Evolutionary conservation across 1,140 invertebrate genomes (phyloP).

Genomic region (Xylocopa sonorina): DNA sequence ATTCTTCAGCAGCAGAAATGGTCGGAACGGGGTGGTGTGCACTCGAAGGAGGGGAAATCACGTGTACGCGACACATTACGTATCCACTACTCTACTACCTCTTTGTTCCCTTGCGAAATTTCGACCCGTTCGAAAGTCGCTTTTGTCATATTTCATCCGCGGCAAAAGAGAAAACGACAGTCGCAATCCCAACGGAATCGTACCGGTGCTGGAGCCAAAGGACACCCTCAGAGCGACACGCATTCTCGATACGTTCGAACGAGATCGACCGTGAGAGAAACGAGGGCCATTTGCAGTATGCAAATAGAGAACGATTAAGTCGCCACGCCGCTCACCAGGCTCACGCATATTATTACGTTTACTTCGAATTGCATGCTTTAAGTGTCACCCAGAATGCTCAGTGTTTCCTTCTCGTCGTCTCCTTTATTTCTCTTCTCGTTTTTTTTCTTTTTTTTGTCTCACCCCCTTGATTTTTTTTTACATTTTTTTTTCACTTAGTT

Average conservation of each 20-base stretch:
- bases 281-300: neutral
- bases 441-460: constrained; percentile 7
- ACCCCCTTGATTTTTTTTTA: too few species aligned
- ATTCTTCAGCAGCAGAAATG: constrained; percentile 9
- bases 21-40: neutral
- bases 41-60: neutral
- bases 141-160: neutral
- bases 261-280: constrained; percentile 11
- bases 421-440: constrained; percentile 58
- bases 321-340: constrained; percentile 62
- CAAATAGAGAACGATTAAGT: constrained; percentile 48
- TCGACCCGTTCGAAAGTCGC: neutral
- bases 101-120: neutral
- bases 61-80: neutral
- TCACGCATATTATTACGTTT: constrained; percentile 65
- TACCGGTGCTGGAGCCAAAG: neutral
- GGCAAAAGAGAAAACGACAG: neutral
- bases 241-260: constrained; percentile 10
- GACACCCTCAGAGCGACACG: neutral
- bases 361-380: constrained; percentile 81
- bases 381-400: constrained; percentile 82
- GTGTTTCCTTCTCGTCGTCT: constrained; percentile 77
- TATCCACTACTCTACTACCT: too few species aligned
- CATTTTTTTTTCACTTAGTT: neutral
- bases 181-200: neutral